Evolutionary conservation across 2,113 vertebrate species (phyloP).

Genomic region (Chloropsis cyanopogon): DNA sequence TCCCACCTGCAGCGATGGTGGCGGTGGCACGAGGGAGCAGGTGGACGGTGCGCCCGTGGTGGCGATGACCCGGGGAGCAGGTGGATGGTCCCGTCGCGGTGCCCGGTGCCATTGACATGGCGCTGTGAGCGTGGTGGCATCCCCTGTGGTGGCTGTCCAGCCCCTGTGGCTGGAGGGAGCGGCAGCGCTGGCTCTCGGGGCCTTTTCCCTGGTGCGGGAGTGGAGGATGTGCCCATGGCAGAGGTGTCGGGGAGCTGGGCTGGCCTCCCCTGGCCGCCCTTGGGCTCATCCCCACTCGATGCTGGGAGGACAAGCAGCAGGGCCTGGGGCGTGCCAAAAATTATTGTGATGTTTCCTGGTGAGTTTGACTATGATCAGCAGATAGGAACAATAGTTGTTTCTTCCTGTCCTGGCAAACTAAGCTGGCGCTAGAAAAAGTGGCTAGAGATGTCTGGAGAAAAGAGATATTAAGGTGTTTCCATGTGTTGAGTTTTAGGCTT

Average conservation of each 20-base stretch:
- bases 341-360: background rate
- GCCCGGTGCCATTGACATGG: background rate
- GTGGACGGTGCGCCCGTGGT: background rate
- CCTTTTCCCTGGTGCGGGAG: fast-evolving
- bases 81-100: fast-evolving
- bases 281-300: fast-evolving
- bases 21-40: background rate
- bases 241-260: background rate
- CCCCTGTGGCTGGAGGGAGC: background rate
- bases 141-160: fast-evolving
- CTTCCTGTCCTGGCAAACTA: background rate
- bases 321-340: background rate
- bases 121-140: background rate
- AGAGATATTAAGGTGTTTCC: background rate
- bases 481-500: background rate
- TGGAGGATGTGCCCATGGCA: fast-evolving
- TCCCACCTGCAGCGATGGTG: background rate
- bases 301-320: background rate
- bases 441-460: background rate
- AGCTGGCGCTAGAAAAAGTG: background rate
- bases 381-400: background rate
- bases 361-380: background rate
- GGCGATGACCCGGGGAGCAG: background rate
- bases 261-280: background rate
- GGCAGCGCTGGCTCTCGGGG: fast-evolving